phyloP scores from a whole-genome alignment of 2,888 invertebrate species.

The Lacanobia oleracea region DNA sequence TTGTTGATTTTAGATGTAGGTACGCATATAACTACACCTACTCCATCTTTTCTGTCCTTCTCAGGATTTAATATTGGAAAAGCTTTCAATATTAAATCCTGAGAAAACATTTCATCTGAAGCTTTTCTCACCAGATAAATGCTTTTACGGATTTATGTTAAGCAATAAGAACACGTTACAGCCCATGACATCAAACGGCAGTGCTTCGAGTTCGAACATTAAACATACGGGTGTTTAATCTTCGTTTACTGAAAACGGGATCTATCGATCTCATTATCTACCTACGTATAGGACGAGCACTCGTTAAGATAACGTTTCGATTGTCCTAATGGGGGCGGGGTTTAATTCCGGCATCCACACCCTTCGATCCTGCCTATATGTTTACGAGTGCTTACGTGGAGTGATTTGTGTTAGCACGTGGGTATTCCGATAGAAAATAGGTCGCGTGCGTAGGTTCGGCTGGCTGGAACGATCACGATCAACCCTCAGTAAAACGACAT shows the following conservation, averaged over 20 bases:
- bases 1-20: neutral
- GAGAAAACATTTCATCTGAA: too few species aligned
- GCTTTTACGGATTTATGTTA: slow-evolving; percentile 12
- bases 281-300: slow-evolving; percentile 38
- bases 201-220: slow-evolving; percentile 25
- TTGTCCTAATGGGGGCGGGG: slow-evolving; percentile 65
- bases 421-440: slow-evolving; percentile 49
- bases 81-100: slow-evolving; percentile 7
- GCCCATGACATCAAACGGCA: slow-evolving; percentile 26
- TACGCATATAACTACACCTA: neutral
- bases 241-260: slow-evolving; percentile 33
- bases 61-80: slow-evolving; percentile 28
- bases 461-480: slow-evolving; percentile 52
- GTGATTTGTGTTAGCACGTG: slow-evolving; percentile 62
- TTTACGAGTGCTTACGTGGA: slow-evolving; percentile 62
- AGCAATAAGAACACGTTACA: slow-evolving; percentile 27
- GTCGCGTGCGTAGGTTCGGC: slow-evolving; percentile 54
- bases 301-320: slow-evolving; percentile 65
- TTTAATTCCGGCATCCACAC: slow-evolving; percentile 62
- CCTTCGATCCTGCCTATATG: slow-evolving; percentile 50
- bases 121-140: slow-evolving; percentile 8
- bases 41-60: neutral
- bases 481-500: slow-evolving; percentile 62
- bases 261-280: slow-evolving; percentile 39
- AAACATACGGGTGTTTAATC: slow-evolving; percentile 38